These are phyloP conservation scores for Brachionus paranguensis DNA, from an alignment of 1,140 invertebrate genomes.

Conservation along the genomic window DNA sequence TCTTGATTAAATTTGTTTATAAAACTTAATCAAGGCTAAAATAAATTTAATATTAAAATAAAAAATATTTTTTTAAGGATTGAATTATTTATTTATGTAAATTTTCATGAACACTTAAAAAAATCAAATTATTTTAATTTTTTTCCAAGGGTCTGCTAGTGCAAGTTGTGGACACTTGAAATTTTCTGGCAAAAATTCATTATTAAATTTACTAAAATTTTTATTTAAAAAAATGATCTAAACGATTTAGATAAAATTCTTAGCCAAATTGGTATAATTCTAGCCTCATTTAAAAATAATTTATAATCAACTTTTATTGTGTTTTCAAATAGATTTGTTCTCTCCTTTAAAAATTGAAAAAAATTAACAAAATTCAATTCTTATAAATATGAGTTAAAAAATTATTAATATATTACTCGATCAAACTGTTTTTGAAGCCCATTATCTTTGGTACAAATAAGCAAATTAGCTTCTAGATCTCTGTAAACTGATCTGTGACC, in stretches of 20 bases:
- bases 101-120: neutral
- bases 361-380: neutral
- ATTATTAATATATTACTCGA: conserved; percentile 43
- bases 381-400: too few species aligned
- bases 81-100: neutral
- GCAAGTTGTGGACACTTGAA: neutral
- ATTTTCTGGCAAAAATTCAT: neutral
- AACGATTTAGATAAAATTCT: conserved; percentile 20
- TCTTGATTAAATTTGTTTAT: neutral
- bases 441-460: conserved; percentile 73
- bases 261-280: neutral
- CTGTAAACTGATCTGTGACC: conserved; percentile 71
- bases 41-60: neutral
- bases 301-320: conserved; percentile 5
- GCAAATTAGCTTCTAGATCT: conserved; percentile 86
- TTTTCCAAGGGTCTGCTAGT: neutral
- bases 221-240: conserved; percentile 22
- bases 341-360: neutral
- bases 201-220: neutral
- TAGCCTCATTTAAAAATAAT: neutral
- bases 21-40: neutral
- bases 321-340: conserved; percentile 1
- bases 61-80: neutral
- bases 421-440: conserved; percentile 60
- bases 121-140: neutral